Base-by-base conservation (phyloP, 2,797 vertebrate species). In the Sebastes matsubarae region DNA sequence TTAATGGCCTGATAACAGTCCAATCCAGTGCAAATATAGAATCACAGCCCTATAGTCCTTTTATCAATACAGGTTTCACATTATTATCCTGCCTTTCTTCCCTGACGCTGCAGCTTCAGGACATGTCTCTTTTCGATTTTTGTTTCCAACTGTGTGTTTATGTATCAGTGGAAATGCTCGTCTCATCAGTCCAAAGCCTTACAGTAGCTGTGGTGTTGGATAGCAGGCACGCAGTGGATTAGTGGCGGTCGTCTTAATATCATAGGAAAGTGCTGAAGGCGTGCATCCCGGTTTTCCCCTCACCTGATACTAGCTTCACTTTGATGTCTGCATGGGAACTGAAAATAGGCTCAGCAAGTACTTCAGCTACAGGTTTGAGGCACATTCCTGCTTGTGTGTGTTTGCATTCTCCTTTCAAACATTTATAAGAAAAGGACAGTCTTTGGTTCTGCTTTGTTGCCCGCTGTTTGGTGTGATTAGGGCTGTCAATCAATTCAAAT, bases 281-380 rank as follows among this genome's bases (percentile, higher is more conserved):
- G 6, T 57, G 70, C 60, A 72, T 77, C 63, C 46, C 2, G 36
- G 68, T 70, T 82, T 75, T 58, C 24, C 70, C 77, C 76, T 85
- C 76, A 91, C 89, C 84, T 89, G 80, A 84, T 66, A 67, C 25
- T 8, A 7, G 55, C 42, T 63, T 68, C 10, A 70, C 87, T 89
- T 91, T 86, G 86, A 88, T 36, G 16, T 85, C 61, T 61, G 16
- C 24, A 4, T 9, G 78, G 79, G 72, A 77, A 88, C 72, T 87
- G 84, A 57, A 78, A 87, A 71, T 42, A 75, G 80, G 85, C 86
- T 90, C 82, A 73, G 58, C 13, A 6, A 14, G 30, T 66, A 58
- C 22, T 75, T 72, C 16, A 80, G 32, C 13, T 11, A 9, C 24
- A 68, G 54, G 72, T 86, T 63, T 34, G 18, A 12, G 14, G 25